Evolutionary conservation across 2,113 vertebrate genomes (phyloP).

Genomic region (Nibea albiflora): DNA sequence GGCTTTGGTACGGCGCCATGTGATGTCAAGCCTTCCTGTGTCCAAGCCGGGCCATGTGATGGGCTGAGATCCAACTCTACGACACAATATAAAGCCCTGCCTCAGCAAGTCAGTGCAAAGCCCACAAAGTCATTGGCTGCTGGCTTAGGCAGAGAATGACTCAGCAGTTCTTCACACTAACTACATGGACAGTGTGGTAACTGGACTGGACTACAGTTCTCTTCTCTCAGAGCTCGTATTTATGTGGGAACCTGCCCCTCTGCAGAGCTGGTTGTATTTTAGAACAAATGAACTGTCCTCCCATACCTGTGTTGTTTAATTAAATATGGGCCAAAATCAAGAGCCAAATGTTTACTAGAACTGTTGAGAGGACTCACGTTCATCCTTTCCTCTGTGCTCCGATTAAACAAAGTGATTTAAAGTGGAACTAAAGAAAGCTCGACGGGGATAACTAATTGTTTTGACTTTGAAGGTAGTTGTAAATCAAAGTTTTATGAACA

Average conservation of each 20-base stretch:
- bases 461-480: conserved; percentile 7
- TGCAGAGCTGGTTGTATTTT: neutral
- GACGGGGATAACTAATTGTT: conserved; percentile 19
- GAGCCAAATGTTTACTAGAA: neutral
- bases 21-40: conserved; percentile 1
- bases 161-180: conserved; percentile 69
- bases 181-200: conserved; percentile 38
- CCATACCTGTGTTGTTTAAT: neutral
- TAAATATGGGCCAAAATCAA: conserved; percentile 1
- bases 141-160: conserved; percentile 65
- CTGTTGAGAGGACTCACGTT: neutral
- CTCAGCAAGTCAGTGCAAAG: conserved; percentile 58
- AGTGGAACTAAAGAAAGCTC: neutral
- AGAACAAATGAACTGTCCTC: neutral
- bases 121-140: conserved; percentile 59
- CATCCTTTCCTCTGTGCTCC: neutral
- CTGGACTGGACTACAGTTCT: conserved; percentile 17
- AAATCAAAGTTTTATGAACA: neutral
- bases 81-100: conserved; percentile 35
- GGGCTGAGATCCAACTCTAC: conserved; percentile 35
- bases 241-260: neutral
- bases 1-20: conserved; percentile 35
- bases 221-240: neutral
- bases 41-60: conserved; percentile 47
- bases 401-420: conserved; percentile 22